Conservation (phyloP, 2,113 vertebrate species). For the Scolopax mira region DNA sequence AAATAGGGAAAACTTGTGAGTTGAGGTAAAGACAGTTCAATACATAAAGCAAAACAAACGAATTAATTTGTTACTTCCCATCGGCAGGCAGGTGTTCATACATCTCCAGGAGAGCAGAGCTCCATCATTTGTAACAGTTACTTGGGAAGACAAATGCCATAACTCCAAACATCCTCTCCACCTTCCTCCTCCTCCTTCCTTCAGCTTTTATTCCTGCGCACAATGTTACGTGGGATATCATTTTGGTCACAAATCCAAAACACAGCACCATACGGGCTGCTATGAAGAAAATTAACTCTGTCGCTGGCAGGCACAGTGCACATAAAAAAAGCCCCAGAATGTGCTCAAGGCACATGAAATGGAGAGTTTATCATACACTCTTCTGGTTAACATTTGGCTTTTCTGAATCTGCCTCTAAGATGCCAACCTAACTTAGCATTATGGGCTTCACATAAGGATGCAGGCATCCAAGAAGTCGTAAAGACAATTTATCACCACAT, state of each 20-base stretch:
- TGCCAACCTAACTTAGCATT: not conserved
- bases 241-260: not conserved
- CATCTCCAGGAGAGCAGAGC: not conserved
- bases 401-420: not conserved
- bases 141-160: not conserved
- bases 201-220: not conserved
- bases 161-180: not conserved
- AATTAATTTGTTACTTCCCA: not conserved
- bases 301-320: too few species aligned
- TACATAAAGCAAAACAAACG: not conserved
- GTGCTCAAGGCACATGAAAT: not conserved
- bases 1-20: not conserved
- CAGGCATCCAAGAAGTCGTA: not conserved
- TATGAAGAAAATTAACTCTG: not conserved
- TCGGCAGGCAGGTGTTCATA: not conserved
- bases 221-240: not conserved
- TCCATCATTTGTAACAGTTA: fast-evolving
- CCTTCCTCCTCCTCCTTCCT: not conserved
- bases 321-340: not conserved
- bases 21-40: not conserved
- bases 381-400: not conserved
- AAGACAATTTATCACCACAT: not conserved
- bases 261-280: not conserved
- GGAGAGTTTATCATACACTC: not conserved
- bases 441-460: not conserved